Evolutionary conservation across 2,888 invertebrate species (phyloP).

Genomic region (Melieria omissa): DNA sequence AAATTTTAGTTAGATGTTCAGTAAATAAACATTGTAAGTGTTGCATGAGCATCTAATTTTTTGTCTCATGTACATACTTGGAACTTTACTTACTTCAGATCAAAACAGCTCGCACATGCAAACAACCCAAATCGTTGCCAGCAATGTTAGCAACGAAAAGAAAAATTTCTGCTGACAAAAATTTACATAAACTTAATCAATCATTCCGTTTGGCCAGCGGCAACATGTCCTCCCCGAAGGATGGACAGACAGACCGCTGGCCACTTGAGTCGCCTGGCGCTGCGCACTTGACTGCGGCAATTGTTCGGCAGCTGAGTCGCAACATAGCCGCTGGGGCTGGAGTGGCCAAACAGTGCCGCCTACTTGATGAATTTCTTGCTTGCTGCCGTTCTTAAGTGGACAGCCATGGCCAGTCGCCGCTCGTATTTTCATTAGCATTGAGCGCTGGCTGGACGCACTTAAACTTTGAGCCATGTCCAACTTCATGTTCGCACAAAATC

Average conservation of each 20-base stretch:
- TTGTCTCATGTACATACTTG: no score
- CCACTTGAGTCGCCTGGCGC: not conserved
- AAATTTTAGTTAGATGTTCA: no score
- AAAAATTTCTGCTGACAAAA: conserved; percentile 32
- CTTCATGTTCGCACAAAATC: not conserved
- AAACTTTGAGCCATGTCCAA: not conserved
- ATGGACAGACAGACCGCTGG: not conserved
- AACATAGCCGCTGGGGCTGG: not conserved
- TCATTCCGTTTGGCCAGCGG: conserved; percentile 9
- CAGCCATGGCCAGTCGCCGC: not conserved
- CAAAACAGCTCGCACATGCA: no score
- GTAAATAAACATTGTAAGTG: no score
- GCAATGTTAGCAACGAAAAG: not conserved
- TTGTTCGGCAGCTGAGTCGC: not conserved
- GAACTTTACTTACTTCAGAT: no score
- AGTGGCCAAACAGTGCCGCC: not conserved
- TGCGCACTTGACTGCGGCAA: not conserved
- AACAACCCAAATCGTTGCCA: not conserved
- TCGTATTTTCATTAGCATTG: not conserved
- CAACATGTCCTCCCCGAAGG: conserved; percentile 1
- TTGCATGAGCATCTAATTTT: no score
- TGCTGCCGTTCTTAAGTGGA: not conserved
- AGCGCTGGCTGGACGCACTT: not conserved
- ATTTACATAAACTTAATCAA: conserved; percentile 27
- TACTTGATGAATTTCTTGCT: conserved; percentile 6